phyloP scores from a whole-genome alignment of 2,113 vertebrate genomes.

The Pollimyrus isidori region DNA sequence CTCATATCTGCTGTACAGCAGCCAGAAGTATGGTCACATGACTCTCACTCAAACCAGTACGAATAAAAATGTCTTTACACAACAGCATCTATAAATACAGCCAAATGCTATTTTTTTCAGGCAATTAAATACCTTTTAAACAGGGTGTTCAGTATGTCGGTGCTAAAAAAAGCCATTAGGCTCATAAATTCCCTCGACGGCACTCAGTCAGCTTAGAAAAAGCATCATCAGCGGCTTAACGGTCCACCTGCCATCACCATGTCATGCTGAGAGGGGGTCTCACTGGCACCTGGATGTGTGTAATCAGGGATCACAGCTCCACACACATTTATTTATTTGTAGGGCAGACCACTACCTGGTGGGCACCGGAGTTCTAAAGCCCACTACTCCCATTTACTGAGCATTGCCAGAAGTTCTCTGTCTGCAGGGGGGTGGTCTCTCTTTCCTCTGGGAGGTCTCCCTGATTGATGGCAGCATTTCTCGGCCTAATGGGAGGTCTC shows the following conservation, averaged over 20 bases:
- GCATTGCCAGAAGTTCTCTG: not conserved
- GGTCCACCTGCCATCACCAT: not conserved
- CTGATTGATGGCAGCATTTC: not conserved
- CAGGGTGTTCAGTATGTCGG: not conserved
- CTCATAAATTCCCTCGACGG: not conserved
- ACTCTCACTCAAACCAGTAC: not conserved
- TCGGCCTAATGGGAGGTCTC: not conserved
- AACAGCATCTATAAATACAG: conserved; percentile 1
- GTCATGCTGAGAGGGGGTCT: not conserved
- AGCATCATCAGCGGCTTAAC: not conserved
- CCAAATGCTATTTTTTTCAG: not conserved
- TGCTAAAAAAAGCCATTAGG: not conserved
- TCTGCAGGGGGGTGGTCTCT: not conserved
- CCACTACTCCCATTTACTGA: not conserved
- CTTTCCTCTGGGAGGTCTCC: not conserved
- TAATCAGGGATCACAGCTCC: not conserved
- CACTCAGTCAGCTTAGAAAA: not conserved
- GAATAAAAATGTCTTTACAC: not conserved
- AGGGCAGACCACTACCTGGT: not conserved
- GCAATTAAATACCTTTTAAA: not conserved
- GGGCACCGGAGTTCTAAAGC: not conserved
- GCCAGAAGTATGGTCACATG: not conserved
- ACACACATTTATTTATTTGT: not conserved
- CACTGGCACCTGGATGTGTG: not conserved
- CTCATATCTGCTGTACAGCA: not conserved